Evolutionary conservation across 2,888 invertebrate species (phyloP).

Genomic region (Megalurothrips usitatus): DNA sequence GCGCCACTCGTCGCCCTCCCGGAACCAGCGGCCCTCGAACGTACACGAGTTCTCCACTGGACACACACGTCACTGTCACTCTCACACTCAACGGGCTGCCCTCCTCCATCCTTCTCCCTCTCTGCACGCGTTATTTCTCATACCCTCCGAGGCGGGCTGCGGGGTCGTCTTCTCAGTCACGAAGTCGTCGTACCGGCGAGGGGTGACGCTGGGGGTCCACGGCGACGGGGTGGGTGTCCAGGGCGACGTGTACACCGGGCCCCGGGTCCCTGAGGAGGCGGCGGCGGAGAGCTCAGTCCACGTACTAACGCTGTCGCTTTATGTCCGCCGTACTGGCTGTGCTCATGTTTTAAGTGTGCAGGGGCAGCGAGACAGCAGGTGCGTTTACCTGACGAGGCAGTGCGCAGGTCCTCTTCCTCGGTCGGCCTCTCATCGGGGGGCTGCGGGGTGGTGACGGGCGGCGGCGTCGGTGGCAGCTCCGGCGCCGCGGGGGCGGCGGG

Average conservation of each 20-base stretch:
- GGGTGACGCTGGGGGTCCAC: background rate
- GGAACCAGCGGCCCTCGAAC: constrained; percentile 58
- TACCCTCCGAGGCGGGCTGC: background rate
- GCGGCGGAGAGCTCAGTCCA: no score
- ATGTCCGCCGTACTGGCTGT: no score
- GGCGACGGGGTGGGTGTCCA: background rate
- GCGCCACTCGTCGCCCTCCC: constrained; percentile 64
- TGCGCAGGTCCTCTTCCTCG: background rate
- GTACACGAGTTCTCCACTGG: constrained; percentile 46
- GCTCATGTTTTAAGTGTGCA: no score
- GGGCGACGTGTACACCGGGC: constrained; percentile 15
- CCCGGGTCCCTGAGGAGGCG: background rate
- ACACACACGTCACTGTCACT: constrained; percentile 28
- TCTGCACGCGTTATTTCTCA: no score
- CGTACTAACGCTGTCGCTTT: no score
- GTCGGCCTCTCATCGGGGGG: background rate
- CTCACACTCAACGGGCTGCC: background rate
- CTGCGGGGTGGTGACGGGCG: background rate
- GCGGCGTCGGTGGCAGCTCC: background rate
- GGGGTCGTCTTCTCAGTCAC: background rate
- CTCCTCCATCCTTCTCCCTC: constrained; percentile 30
- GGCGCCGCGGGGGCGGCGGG: background rate
- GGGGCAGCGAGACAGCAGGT: no score
- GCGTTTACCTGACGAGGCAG: background rate
- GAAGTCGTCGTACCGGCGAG: background rate